Evolutionary conservation across 2,888 invertebrate genomes (phyloP), one percentile per base, ranked within the genome.

Genomic region (Drosophila emarginata): DNA sequence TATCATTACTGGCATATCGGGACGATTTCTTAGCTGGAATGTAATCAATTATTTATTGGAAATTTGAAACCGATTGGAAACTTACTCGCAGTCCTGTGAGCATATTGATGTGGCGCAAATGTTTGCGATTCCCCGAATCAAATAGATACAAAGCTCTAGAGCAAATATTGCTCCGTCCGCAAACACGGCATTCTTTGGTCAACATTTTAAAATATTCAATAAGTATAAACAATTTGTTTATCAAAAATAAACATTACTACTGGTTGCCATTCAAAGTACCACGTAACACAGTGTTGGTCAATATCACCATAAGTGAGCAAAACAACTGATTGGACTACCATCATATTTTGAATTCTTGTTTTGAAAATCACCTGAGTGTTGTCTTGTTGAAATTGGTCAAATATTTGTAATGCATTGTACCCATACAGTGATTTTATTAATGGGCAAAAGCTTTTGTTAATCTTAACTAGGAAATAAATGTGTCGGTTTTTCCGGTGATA

Each of bases 81-180:
- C 61, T 70, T 15, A 69, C 69, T 2, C 52, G 61, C 21, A 69
- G 51, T 18, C 69, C 69, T 14, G 69, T 69, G 5, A 69, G 18
- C 61, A 74, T 51, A 52, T 82, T 65, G 56, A 82, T 72, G 15
- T 79, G 63, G 6, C 72, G 77, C 7, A 80, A 5, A 2, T 69
- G 18, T 14, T 67, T 77, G 12, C 18, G 64, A 51, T 70, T 82
- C 6, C 53, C 57, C 3, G 45, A 1, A n/a, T 81, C 69, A 4
- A 85, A 80, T 2, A 80, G 66, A 18, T 70, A 56, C 18, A 69
- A 45, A n/a, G 59, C 65, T 23, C 61, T 74, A 3, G 74, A 58
- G 18, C 71, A 67, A 3, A 39, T 50, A 2, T 64, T 67, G 45
- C 54, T 72, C 64, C 59, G 69, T 28, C 80, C 86, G 28, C 80